phyloP scores from a whole-genome alignment of 2,113 vertebrate genomes.

The Paramisgurnus dabryanus region DNA sequence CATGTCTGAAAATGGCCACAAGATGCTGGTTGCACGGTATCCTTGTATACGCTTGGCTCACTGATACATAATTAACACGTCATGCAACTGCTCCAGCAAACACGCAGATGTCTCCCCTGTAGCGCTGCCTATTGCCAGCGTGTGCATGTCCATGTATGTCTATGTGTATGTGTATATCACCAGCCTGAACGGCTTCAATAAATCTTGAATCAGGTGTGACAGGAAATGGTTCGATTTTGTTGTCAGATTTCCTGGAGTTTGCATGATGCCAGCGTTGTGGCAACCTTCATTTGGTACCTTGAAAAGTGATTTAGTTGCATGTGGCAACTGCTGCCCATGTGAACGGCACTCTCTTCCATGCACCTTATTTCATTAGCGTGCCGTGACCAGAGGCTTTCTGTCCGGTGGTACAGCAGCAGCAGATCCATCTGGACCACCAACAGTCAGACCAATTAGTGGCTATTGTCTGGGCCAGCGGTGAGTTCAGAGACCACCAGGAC shows the following conservation, averaged over 20 bases:
- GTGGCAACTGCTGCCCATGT: neutral
- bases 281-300: neutral
- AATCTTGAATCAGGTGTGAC: neutral
- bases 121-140: constrained; percentile 26
- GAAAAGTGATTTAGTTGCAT: constrained; percentile 1
- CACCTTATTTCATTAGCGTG: constrained; percentile 23
- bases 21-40: constrained; percentile 28
- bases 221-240: neutral
- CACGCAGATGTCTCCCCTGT: constrained; percentile 50
- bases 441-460: constrained; percentile 57
- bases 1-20: constrained; percentile 30
- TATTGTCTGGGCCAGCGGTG: constrained; percentile 50
- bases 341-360: constrained; percentile 1
- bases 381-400: constrained; percentile 39
- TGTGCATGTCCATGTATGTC: constrained; percentile 2
- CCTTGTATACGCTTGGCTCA: constrained; percentile 42
- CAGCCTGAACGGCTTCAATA: neutral
- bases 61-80: constrained; percentile 55
- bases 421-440: constrained; percentile 56
- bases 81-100: constrained; percentile 39
- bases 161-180: constrained; percentile 13
- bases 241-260: constrained; percentile 11
- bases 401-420: neutral
- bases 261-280: neutral
- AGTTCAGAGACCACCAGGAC: constrained; percentile 54